phyloP scores from a whole-genome alignment of 64 coral and sea anemone genomes.

The Stichodactyla helianthus region DNA sequence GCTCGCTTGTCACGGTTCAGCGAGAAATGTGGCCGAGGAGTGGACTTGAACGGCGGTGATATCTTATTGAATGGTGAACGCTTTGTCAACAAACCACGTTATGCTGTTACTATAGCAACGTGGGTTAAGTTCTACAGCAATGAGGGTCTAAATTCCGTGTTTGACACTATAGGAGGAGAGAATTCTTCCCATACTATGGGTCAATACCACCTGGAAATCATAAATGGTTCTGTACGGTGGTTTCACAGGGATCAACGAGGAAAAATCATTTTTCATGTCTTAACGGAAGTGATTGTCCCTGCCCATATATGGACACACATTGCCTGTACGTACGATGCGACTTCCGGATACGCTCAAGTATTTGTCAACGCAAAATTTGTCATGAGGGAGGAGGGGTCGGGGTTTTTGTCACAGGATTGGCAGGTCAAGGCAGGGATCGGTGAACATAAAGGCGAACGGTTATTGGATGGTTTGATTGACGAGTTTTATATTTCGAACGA shows the following conservation, averaged over 20 bases:
- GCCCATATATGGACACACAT: conserved; percentile 81
- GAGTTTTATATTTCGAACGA: conserved; percentile 94
- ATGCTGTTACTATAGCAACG: conserved; percentile 79
- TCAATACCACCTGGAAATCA: conserved; percentile 77
- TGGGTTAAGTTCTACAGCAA: conserved; percentile 77
- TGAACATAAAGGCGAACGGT: conserved; percentile 61
- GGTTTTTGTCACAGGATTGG: conserved; percentile 96
- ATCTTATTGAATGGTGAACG: conserved; percentile 71
- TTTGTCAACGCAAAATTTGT: conserved; percentile 96
- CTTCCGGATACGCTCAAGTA: conserved; percentile 58
- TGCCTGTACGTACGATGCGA: conserved; percentile 65
- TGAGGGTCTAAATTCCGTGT: conserved; percentile 67
- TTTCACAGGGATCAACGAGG: conserved; percentile 81
- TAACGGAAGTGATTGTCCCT: conserved; percentile 61
- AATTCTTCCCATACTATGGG: conserved; percentile 73
- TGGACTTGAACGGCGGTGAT: conserved; percentile 84
- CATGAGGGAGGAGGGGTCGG: conserved; percentile 67
- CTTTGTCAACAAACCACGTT: conserved; percentile 69
- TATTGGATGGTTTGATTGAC: conserved; percentile 65
- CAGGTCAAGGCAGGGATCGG: conserved; percentile 86
- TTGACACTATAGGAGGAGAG: conserved; percentile 85
- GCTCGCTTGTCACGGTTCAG: conserved; percentile 79
- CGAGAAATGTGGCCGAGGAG: conserved; percentile 81
- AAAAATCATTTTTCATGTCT: conserved; percentile 74
- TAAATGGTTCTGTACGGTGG: conserved; percentile 78